These are phyloP conservation scores for Copsychus sechellarum DNA, from an alignment of 2,113 vertebrate genomes.

Conservation along the genomic window DNA sequence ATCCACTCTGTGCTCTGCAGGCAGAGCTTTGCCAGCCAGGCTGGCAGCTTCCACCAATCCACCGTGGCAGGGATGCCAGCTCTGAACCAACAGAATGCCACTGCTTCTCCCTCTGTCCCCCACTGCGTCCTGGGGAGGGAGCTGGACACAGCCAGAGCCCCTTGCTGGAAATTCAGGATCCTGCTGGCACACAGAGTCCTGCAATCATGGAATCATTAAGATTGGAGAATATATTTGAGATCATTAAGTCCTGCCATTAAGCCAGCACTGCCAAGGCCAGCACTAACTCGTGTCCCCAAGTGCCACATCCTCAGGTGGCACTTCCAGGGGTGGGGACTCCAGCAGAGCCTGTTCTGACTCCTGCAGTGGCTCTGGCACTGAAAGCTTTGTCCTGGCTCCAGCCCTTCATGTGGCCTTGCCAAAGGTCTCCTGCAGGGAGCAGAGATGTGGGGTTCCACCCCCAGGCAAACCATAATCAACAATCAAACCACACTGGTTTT, in stretches of 20 bases:
- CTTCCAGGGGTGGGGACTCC: background rate
- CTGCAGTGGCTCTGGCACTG: background rate
- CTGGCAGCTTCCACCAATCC: background rate
- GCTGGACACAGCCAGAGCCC: background rate
- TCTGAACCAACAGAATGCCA: background rate
- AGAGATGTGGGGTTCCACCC: background rate
- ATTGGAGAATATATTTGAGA: background rate
- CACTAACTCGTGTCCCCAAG: rapidly evolving
- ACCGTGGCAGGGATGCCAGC: rapidly evolving
- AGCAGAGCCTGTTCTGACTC: background rate
- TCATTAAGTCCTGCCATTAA: background rate
- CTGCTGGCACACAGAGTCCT: background rate
- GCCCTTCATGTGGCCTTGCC: background rate
- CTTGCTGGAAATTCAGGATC: background rate
- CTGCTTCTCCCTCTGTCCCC: rapidly evolving
- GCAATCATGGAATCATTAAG: background rate
- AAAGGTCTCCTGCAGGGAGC: background rate
- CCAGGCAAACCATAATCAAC: background rate
- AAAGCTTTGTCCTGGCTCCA: background rate
- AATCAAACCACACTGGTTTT: background rate
- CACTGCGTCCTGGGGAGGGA: background rate
- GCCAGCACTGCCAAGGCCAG: background rate
- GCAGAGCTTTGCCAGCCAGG: background rate
- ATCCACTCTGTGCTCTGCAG: rapidly evolving
- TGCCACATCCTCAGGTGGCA: background rate